Evolutionary conservation across 2,888 invertebrate genomes (phyloP), one percentile per base, ranked within the genome.

Genomic region (Lithophane semibrunnea): DNA sequence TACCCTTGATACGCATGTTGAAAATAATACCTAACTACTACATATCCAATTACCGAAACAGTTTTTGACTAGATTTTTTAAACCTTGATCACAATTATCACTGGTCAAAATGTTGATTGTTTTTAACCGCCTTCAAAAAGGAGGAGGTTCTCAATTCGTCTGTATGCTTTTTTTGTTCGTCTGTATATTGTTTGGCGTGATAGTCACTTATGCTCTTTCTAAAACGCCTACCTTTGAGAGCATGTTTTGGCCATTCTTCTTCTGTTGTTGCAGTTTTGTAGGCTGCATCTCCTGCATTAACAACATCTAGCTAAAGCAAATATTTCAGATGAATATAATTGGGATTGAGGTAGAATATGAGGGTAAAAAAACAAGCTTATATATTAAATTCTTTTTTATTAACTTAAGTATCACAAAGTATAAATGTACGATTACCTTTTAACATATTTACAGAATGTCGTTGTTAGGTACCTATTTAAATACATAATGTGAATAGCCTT

Each of bases 331-430:
- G 21, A 29, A 52, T 13, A 13, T 13, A 49, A 7, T 29, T 13
- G 10, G 4, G 13, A 3, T 24, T 29, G 12, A 24, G 8, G 7
- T 44, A 24, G 37, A 24, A 29, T 10, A 42, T 10, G n/a, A 16
- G 44, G 21, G 60, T 49, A 44, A 82, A 42, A 79, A 85, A 80
- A 84, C 72, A 65, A 66, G 21, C 2, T 7, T 65, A 58, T 58
- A 69, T 69, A 77, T 80, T 79, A 83, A 76, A 78, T 82, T 74
- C 68, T 85, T 76, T 88, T 90, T 91, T 91, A 91, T 91, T 92
- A 88, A 86, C 85, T 84, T 91, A 91, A 86, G 87, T 93, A 92
- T 93, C 93, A 93, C 93, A 92, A 92, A 89, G 85, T 89, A 88
- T 82, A 84, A 86, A 87, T 86, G 85, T 89, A 82, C 76, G 71